These are phyloP conservation scores for Perca flavescens DNA, from an alignment of 2,113 vertebrate genomes.

Conservation along the genomic window DNA sequence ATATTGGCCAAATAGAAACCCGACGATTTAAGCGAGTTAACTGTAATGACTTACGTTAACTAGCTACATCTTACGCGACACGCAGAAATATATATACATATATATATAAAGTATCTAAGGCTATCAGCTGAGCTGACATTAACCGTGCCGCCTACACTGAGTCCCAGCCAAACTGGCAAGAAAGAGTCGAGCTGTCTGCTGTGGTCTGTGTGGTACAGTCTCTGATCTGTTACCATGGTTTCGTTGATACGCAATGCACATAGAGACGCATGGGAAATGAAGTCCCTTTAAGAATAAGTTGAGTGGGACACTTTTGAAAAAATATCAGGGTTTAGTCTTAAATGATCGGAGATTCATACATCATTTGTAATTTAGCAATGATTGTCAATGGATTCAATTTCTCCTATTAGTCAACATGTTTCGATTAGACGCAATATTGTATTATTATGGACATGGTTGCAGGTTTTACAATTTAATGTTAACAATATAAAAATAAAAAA, in stretches of 20 bases:
- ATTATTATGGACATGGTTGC: not conserved
- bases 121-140: not conserved
- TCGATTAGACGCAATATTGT: not conserved
- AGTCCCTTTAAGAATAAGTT: constrained; percentile 11
- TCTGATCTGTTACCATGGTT: constrained; percentile 57
- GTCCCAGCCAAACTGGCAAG: not conserved
- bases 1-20: not conserved
- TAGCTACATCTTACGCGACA: not conserved
- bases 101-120: not conserved
- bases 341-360: fast-evolving
- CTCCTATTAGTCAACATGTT: not conserved
- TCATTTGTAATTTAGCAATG: not conserved
- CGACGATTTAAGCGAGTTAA: not conserved
- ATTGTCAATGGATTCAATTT: not conserved
- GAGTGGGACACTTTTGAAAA: not conserved
- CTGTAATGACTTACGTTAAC: no score
- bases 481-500: not conserved
- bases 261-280: constrained; percentile 46
- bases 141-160: constrained; percentile 5
- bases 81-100: not conserved
- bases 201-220: not conserved
- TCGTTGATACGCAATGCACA: constrained; percentile 7
- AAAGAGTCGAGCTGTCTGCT: not conserved
- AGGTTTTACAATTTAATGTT: not conserved
- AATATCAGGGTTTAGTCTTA: not conserved